phyloP scores from a whole-genome alignment of 2,888 invertebrate genomes.

The Bugulina stolonifera region DNA sequence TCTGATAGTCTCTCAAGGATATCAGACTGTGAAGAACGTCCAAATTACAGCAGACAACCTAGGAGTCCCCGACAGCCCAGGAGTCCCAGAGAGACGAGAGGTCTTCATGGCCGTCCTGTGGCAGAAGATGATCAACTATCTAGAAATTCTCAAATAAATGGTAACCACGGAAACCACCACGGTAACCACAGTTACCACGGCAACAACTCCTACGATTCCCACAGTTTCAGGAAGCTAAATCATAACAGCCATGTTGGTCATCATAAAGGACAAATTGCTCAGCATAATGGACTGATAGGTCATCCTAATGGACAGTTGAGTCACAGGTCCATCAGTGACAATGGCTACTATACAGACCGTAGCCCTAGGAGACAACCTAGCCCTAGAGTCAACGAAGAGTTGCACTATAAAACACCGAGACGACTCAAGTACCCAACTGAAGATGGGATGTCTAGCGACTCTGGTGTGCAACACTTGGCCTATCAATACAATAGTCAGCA shows the following conservation, averaged over 20 bases:
- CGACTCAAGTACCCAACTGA: constrained; percentile 1
- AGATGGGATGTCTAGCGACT: constrained; percentile 15
- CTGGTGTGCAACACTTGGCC: constrained; percentile 10
- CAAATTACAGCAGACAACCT: not conserved
- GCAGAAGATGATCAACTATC: not conserved
- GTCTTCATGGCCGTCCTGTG: too few relatives aligned
- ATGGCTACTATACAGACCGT: constrained; percentile 18
- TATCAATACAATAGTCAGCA: not conserved
- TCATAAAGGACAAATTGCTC: not conserved
- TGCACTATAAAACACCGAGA: not conserved
- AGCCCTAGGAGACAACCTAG: constrained; percentile 2
- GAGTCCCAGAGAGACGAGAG: not conserved
- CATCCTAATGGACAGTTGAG: not conserved
- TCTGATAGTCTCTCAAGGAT: not conserved
- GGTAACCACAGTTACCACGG: not conserved
- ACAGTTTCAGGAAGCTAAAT: not conserved
- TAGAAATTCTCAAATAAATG: not conserved
- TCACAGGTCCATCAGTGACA: not conserved
- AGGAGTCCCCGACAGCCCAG: not conserved
- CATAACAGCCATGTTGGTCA: not conserved
- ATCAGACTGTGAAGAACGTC: not conserved
- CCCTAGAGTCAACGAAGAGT: not conserved
- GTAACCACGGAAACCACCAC: not conserved
- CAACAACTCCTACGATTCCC: not conserved
- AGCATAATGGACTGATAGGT: not conserved